Evolutionary conservation across 2,797 vertebrate species (phyloP).

Genomic region (Micropoecilia bifurca): DNA sequence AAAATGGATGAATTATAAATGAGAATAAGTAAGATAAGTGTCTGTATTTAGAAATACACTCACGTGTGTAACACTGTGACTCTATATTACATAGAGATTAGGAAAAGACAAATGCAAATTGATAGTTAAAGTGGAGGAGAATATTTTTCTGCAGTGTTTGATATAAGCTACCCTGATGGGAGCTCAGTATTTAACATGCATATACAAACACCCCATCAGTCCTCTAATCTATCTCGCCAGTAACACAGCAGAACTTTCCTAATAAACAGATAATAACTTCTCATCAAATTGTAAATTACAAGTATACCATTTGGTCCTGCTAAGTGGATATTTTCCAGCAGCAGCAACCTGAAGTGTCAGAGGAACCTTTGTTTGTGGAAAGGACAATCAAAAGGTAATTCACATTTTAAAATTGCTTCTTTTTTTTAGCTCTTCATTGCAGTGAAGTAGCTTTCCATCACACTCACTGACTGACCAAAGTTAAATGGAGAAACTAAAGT

Average conservation of each 20-base stretch:
- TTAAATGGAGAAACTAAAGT: constrained; percentile 18
- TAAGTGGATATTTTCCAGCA: background rate
- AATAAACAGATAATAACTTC: constrained; percentile 12
- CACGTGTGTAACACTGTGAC: background rate
- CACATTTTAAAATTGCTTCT: background rate
- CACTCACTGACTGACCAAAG: background rate
- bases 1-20: background rate
- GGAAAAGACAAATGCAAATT: background rate
- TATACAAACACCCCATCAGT: background rate
- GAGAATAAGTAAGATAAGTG: background rate
- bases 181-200: constrained; percentile 1
- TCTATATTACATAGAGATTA: background rate
- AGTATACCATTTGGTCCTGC: background rate
- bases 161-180: background rate
- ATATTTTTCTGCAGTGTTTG: background rate
- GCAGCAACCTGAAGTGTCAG: constrained; percentile 4
- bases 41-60: background rate
- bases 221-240: constrained; percentile 7
- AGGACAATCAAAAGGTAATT: constrained; percentile 26
- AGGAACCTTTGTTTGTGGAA: constrained; percentile 15
- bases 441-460: background rate
- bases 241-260: background rate
- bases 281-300: constrained; percentile 18
- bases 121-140: background rate
- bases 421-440: background rate